Evolutionary conservation across 2,888 invertebrate species (phyloP), one percentile per base, ranked within the genome.

Genomic region (Hyppa rectilinea): DNA sequence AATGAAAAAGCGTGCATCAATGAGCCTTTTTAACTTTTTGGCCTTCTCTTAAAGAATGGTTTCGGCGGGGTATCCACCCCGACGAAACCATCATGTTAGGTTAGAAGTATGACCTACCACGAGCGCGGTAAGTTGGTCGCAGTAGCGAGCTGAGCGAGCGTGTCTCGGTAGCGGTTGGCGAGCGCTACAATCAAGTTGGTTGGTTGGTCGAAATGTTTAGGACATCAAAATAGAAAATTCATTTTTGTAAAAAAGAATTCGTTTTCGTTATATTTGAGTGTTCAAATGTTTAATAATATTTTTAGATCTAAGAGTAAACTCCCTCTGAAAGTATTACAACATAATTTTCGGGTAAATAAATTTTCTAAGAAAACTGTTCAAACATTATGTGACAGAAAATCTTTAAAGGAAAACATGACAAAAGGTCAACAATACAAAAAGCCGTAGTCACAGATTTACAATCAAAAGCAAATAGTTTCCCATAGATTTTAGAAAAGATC

Each of bases 401-500:
- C 17, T 31, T 4, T 20, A 29, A 29, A 20, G 3, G 9, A 45
- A 50, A 12, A 29, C 43, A 6, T 6, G 12, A 14, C 1, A 7
- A 36, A 49, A 49, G 9, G 20, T 50, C 10, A 29, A 52, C 2
- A 47, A 55, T 31, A 43, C 12, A 50, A 47, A 17, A 43, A 55
- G 26, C 23, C 2, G 1, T 29, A 7, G 12, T 74, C n/a, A 0
- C 53, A 63, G 34, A 49, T 47, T 61, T 26, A 40, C 55, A 56
- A 78, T 79, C 55, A 52, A 71, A 75, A 61, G 52, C 64, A 68
- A 73, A 72, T 64, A 74, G 55, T 77, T 64, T 53, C 40, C 40
- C 71, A 81, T 81, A 77, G 73, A 67, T 80, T 81, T 80, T 60
- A 56, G 66, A 80, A 67, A 70, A 80, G 82, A 81, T 81, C 64